Conservation (phyloP, 2,888 invertebrate genomes). For the Automeris io region DNA sequence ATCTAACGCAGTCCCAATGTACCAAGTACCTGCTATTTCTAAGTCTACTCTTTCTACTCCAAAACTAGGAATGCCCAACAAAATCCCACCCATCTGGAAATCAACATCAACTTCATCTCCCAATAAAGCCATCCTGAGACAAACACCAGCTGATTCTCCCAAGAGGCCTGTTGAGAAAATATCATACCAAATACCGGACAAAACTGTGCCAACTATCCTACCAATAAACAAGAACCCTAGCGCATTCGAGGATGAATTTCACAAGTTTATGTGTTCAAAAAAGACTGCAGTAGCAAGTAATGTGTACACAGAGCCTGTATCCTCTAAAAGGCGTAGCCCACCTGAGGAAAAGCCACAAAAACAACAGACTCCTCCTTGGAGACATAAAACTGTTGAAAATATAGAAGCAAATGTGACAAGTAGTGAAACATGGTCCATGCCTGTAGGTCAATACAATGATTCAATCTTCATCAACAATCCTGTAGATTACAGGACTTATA, state of each 20-base stretch:
- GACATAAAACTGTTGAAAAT: background rate
- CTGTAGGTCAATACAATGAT: conserved; percentile 62
- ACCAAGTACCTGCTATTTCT: conserved; percentile 3
- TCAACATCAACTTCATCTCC: background rate
- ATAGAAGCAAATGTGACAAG: conserved; percentile 17
- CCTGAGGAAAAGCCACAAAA: too few relatives aligned
- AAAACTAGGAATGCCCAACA: conserved; percentile 8
- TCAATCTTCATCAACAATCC: conserved; percentile 52
- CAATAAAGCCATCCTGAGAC: too few relatives aligned
- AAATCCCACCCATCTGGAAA: background rate
- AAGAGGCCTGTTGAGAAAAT: conserved; percentile 15
- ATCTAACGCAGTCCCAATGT: conserved; percentile 9
- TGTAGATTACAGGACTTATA: conserved; percentile 42
- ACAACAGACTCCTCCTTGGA: too few relatives aligned
- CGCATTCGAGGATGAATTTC: conserved; percentile 62
- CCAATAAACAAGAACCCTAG: conserved; percentile 59
- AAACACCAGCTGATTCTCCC: too few relatives aligned
- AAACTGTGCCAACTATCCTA: conserved; percentile 34
- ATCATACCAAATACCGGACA: conserved; percentile 26
- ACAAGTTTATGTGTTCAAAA: conserved; percentile 49
- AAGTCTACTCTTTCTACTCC: background rate
- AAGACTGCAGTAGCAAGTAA: too few relatives aligned
- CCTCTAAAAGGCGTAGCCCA: too few relatives aligned
- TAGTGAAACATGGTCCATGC: conserved; percentile 33
- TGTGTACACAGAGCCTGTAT: too few relatives aligned